phyloP scores from a whole-genome alignment of 1,140 invertebrate species.

The Sycophaga agraensis region DNA sequence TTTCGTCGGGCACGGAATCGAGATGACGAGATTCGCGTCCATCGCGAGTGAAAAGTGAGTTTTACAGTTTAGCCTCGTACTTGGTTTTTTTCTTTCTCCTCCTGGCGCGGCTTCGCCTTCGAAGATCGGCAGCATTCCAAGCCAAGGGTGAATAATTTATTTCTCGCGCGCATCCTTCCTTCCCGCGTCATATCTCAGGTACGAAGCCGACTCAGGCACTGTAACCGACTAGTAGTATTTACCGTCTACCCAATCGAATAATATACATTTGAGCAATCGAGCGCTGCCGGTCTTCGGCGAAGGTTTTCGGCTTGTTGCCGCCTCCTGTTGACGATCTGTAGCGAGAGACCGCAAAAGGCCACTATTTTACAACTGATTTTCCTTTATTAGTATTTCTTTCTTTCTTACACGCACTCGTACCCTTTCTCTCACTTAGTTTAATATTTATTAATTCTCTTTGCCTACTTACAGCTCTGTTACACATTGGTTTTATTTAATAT shows the following conservation, averaged over 20 bases:
- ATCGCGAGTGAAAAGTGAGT: not conserved
- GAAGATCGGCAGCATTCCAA: not conserved
- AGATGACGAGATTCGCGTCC: not conserved
- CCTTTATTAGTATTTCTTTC: not conserved
- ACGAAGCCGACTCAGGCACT: no score
- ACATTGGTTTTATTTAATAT: no score
- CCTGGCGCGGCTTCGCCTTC: no score
- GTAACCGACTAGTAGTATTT: no score
- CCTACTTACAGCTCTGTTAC: no score
- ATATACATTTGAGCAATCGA: no score
- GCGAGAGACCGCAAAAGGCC: conserved; percentile 21
- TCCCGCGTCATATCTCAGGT: no score
- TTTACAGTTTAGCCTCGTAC: not conserved
- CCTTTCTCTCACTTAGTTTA: not conserved
- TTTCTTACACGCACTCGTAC: no score
- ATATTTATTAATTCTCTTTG: not conserved
- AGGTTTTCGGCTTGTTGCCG: not conserved
- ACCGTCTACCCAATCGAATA: no score
- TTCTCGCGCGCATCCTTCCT: no score
- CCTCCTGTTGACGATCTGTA: conserved; percentile 1
- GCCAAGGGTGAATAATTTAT: no score
- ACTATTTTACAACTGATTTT: conserved; percentile 24
- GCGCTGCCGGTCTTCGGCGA: not conserved
- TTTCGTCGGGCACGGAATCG: not conserved
- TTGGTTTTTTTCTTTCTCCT: no score